Conservation (phyloP, 2,113 vertebrate species). For the Zosterops hypoxanthus region DNA sequence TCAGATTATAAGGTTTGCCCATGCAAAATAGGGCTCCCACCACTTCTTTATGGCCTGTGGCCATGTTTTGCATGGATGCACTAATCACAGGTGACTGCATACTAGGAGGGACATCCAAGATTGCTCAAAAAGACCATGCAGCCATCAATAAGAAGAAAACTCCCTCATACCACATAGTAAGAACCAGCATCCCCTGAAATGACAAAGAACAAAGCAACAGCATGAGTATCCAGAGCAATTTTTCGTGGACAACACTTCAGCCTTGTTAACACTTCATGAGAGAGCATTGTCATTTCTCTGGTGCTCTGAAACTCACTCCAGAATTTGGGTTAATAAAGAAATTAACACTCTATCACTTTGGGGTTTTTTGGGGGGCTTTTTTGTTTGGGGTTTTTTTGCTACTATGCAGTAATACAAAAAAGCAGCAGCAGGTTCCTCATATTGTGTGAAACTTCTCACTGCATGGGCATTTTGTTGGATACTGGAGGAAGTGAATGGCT, state of each 20-base stretch:
- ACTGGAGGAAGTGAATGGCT: background rate
- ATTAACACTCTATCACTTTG: background rate
- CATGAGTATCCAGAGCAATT: background rate
- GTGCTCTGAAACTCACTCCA: background rate
- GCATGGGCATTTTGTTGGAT: background rate
- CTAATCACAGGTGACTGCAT: background rate
- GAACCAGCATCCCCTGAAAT: background rate
- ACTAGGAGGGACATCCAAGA: background rate
- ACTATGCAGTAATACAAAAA: background rate
- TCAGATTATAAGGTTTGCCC: background rate
- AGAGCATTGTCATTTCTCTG: background rate
- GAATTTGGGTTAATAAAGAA: background rate
- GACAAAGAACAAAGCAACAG: background rate
- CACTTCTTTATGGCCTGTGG: background rate
- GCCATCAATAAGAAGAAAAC: background rate
- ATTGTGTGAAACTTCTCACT: background rate
- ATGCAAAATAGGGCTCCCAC: background rate
- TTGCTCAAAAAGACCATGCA: background rate
- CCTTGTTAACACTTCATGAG: background rate
- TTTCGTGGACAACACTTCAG: background rate
- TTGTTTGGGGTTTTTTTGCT: background rate
- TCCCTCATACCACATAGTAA: background rate
- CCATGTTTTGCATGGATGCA: background rate
- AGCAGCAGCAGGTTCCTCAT: background rate
- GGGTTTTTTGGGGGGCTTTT: no score